Conservation (phyloP, 2,888 invertebrate species). For the Lagria hirta region DNA sequence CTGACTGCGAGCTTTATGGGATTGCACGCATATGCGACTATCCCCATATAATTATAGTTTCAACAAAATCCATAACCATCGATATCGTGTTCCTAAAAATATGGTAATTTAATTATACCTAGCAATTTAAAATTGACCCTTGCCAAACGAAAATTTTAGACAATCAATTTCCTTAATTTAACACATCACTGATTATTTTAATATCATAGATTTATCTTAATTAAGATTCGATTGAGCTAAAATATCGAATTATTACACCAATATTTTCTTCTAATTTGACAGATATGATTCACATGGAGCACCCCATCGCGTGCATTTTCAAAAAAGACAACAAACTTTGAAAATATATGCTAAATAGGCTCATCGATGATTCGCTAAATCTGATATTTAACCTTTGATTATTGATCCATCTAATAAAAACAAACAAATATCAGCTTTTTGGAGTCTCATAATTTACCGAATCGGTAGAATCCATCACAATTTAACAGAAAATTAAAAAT, state of each 20-base stretch:
- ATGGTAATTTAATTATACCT: slow-evolving; percentile 36
- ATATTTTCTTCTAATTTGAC: slow-evolving; percentile 25
- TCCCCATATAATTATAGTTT: slow-evolving; percentile 18
- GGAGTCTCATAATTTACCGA: no score
- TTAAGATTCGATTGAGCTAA: slow-evolving; percentile 21
- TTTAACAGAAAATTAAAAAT: no score
- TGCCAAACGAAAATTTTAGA: slow-evolving; percentile 28
- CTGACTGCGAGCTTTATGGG: slow-evolving; percentile 11
- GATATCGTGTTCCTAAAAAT: slow-evolving; percentile 29
- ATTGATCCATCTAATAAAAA: no score
- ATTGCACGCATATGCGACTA: slow-evolving; percentile 16
- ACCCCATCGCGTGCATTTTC: slow-evolving; percentile 19
- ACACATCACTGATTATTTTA: slow-evolving; percentile 28
- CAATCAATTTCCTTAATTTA: slow-evolving; percentile 34
- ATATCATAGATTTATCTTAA: slow-evolving; percentile 30
- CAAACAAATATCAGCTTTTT: no score
- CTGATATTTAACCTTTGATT: no score
- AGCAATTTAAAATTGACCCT: slow-evolving; percentile 30
- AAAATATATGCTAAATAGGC: no score
- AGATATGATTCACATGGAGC: slow-evolving; percentile 8
- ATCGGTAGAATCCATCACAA: no score
- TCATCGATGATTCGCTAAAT: no score
- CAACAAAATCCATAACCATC: slow-evolving; percentile 23
- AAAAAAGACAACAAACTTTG: slow-evolving; percentile 1
- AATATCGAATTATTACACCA: slow-evolving; percentile 25